phyloP scores from a whole-genome alignment of 2,797 vertebrate species.

The Eutrigla gurnardus region DNA sequence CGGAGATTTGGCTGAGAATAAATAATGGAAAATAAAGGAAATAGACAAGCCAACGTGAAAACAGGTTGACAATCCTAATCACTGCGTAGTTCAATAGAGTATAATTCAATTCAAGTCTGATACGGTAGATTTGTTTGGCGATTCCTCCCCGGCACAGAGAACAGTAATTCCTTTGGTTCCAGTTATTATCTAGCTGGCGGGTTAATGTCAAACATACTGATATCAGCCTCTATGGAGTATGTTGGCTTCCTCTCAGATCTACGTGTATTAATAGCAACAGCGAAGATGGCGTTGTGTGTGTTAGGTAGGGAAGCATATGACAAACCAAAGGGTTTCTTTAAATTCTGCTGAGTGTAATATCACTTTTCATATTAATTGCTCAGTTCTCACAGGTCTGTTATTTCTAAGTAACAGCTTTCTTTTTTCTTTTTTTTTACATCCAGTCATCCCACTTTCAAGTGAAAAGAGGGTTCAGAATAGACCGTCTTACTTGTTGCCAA shows the following conservation, averaged over 20 bases:
- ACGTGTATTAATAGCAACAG: background rate
- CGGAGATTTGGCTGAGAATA: slow-evolving; percentile 21
- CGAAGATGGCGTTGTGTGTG: slow-evolving; percentile 1
- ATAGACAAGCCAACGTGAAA: slow-evolving; percentile 21
- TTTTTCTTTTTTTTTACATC: slow-evolving; percentile 34
- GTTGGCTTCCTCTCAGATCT: slow-evolving; percentile 17
- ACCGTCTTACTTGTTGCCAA: slow-evolving; percentile 51
- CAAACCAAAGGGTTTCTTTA: slow-evolving; percentile 4
- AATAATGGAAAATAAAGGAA: slow-evolving; percentile 22
- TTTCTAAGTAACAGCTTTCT: slow-evolving; percentile 27
- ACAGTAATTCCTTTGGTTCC: slow-evolving; percentile 15
- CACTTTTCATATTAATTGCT: slow-evolving; percentile 17
- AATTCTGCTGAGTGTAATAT: background rate
- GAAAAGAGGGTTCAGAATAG: slow-evolving; percentile 31
- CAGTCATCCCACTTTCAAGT: slow-evolving; percentile 27
- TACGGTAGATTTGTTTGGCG: slow-evolving; percentile 26
- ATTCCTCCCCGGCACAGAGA: slow-evolving; percentile 17
- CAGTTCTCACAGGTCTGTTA: slow-evolving; percentile 17
- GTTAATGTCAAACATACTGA: slow-evolving; percentile 38
- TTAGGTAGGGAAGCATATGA: slow-evolving; percentile 8
- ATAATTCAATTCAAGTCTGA: slow-evolving; percentile 24
- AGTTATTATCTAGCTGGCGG: slow-evolving; percentile 36
- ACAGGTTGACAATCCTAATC: slow-evolving; percentile 15
- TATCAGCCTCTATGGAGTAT: background rate
- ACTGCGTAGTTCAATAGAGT: slow-evolving; percentile 13